A percentile compares a stretch with the other conserved stretches of the same genome.
These are phyloP conservation scores for Archips xylosteana DNA, from an alignment of 2,888 invertebrate genomes.

Conservation along the genomic window DNA sequence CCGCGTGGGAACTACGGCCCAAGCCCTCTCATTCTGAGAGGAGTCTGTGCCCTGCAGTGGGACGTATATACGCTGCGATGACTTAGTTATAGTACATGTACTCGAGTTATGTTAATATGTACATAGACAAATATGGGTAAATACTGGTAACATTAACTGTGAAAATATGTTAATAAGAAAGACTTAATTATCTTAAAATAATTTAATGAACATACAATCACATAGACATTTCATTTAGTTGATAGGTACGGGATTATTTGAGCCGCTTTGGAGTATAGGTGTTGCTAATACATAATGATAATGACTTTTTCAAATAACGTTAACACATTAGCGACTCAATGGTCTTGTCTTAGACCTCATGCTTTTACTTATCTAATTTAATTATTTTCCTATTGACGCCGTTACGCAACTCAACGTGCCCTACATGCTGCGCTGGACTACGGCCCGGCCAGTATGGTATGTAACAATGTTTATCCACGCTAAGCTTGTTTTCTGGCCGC, in stretches of 20 bases:
- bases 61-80: too few species aligned
- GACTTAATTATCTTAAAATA: neutral
- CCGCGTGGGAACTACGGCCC: too few species aligned
- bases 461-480: neutral
- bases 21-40: too few species aligned
- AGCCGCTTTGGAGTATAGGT: neutral
- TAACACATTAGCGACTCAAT: neutral
- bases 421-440: neutral
- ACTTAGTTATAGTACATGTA: too few species aligned
- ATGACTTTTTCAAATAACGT: neutral
- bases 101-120: neutral
- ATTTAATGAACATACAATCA: neutral
- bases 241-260: neutral
- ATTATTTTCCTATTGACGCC: slow-evolving; percentile 1
- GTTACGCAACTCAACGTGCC: slow-evolving; percentile 12
- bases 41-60: too few species aligned
- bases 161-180: neutral
- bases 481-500: neutral
- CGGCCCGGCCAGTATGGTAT: neutral
- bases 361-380: neutral
- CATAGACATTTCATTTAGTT: neutral
- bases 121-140: neutral
- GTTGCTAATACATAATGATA: too few species aligned
- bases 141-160: neutral
- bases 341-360: neutral